Evolutionary conservation across 2,113 vertebrate species (phyloP).

Genomic region (Oncorhynchus mykiss): DNA sequence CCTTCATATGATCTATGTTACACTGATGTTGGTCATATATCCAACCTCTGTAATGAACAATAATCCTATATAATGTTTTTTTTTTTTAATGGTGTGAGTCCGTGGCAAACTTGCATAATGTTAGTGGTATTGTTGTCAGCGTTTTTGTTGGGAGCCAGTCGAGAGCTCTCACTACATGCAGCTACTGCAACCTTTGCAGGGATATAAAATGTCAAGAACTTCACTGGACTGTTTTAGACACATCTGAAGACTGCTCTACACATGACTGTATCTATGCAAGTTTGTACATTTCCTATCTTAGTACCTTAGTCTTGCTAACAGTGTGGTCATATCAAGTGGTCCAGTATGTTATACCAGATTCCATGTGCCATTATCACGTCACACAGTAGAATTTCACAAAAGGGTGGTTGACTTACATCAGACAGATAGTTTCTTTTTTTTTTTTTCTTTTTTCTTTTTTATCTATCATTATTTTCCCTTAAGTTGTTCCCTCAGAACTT

Average conservation of each 20-base stretch:
- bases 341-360: not conserved
- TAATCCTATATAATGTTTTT: slow-evolving; percentile 24
- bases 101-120: slow-evolving; percentile 63
- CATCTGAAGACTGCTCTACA: slow-evolving; percentile 51
- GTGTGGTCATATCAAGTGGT: slow-evolving; percentile 7
- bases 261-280: slow-evolving; percentile 75
- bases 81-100: slow-evolving; percentile 22
- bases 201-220: slow-evolving; percentile 33
- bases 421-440: too few relatives aligned
- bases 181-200: slow-evolving; percentile 40
- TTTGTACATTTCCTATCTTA: slow-evolving; percentile 57
- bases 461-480: too few relatives aligned
- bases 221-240: slow-evolving; percentile 49
- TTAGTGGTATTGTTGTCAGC: slow-evolving; percentile 51
- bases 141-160: slow-evolving; percentile 38
- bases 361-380: not conserved
- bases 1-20: slow-evolving; percentile 45
- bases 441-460: too few relatives aligned
- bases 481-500: too few relatives aligned
- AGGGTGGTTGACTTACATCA: not conserved
- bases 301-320: too few relatives aligned
- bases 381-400: not conserved
- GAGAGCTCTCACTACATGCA: slow-evolving; percentile 37
- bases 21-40: slow-evolving; percentile 55
- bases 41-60: not conserved